Base-by-base conservation (phyloP, 2,113 vertebrate species). In the Donacobius atricapilla region DNA sequence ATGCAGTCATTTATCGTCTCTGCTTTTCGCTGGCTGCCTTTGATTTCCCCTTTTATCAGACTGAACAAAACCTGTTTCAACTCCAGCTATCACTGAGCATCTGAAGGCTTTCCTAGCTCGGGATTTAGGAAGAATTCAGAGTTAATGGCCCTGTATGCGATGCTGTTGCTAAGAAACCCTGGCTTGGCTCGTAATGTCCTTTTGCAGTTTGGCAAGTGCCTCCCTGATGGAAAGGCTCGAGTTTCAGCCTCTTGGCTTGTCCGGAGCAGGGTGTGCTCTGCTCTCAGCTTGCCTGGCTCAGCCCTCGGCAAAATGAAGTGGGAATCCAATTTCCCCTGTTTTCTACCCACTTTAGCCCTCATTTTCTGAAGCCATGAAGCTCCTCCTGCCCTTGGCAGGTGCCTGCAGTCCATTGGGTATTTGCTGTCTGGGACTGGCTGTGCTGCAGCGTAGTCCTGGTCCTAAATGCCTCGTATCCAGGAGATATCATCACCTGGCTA, bases 141-240 rank as follows among this genome's bases (percentile, higher is more conserved):
- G 70, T 87, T 91, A 95, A 89, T 63, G 87, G 90, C 57, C 73
- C 78, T 6, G 13, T 1, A 4, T 25, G 16, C 0, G 35, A 64
- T 83, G 79, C 87, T 87, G 95, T 94, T 96, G 96, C 95, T 96
- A 94, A 77, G 94, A 87, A 93, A 94, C 95, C 73, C 56, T 83
- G 86, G 51, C 82, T 77, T 28, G 77, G 40, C 70, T 86, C 60
- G 9, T 3, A 10, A 15, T 16, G 75, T 69, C 91, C 89, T 68
- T 65, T 47, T 35, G 37, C 86, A 71, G 40, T 70, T 82, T 37
- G 45, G 86, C 3, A 3, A 66, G 80, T 33, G 51, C 28, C 42
- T 65, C 65, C 53, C 45, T 1, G 11, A 20, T 79, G 83, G 75
- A 44, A 53, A 30, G 2, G 1, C 51, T 85, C 0, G 0, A 23